These are phyloP conservation scores for Archivesica marissinica DNA, from an alignment of 1,140 invertebrate species.

Conservation along the genomic window DNA sequence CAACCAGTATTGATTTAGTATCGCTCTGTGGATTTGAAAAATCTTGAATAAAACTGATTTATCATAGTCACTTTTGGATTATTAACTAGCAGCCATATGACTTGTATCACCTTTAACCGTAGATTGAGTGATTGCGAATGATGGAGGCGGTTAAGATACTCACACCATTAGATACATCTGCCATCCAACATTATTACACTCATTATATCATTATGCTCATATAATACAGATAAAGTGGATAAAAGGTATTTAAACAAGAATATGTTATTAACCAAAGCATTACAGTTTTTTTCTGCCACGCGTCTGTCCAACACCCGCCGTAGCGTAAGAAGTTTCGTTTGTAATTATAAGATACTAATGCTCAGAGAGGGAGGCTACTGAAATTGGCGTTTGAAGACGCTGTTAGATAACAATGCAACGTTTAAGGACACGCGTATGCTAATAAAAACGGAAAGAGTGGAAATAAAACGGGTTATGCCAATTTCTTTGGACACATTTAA, in stretches of 20 bases:
- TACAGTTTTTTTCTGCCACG: neutral
- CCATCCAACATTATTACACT: neutral
- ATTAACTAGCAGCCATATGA: too few relatives aligned
- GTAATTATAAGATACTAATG: conserved; percentile 31
- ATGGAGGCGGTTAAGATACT: too few relatives aligned
- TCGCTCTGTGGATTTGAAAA: too few relatives aligned
- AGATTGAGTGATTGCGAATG: too few relatives aligned
- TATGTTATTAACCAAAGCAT: neutral
- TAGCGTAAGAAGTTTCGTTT: conserved; percentile 2
- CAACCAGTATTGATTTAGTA: too few relatives aligned
- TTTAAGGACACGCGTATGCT: neutral
- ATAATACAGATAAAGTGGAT: conserved; percentile 4
- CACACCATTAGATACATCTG: conserved; percentile 13
- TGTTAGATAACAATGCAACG: conserved; percentile 21
- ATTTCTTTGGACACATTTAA: conserved; percentile 6
- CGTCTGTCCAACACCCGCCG: neutral
- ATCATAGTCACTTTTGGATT: too few relatives aligned
- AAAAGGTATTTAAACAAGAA: conserved; percentile 15
- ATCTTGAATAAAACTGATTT: too few relatives aligned
- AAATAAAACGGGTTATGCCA: conserved; percentile 19
- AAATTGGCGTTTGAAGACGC: neutral
- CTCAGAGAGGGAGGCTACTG: neutral
- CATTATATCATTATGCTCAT: conserved; percentile 18
- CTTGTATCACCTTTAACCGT: too few relatives aligned
- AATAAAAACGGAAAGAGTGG: conserved; percentile 2